Evolutionary conservation across 2,888 invertebrate species (phyloP), one percentile per base, ranked within the genome.

Genomic region (Athalia circularis): DNA sequence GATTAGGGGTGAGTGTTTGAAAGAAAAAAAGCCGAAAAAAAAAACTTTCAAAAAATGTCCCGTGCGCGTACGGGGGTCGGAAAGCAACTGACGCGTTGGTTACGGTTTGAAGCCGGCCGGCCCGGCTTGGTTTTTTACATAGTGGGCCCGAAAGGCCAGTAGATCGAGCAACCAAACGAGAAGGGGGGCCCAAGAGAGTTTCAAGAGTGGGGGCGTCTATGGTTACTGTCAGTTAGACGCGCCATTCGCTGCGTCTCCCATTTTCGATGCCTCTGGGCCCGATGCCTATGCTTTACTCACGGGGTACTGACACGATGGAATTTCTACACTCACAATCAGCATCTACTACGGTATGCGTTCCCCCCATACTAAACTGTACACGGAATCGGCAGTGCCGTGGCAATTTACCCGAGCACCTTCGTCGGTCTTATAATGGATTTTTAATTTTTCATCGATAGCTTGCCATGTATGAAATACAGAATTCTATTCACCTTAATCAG

Each of bases 261-360:
- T 75, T 75, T 75, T 75, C 72, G 57, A 59, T 45, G 47, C 59
- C 72, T 62, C n/a, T 64, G 52, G 75, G 75, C 61, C 75, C 75
- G 43, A 62, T 62, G 62, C 43, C 48, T 13, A 15, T 47, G 65
- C 9, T 75, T 64, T 75, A 59, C 64, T 61, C 59, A 74, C 78
- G 67, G 81, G 78, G 70, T 80, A 82, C 81, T 80, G 82, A 80
- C 83, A 81, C 83, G 79, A 65, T 82, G 83, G 83, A 83, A 83
- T 83, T 80, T 82, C 80, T 65, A 57, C 67, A 67, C 61, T 61
- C 61, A 62, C 62, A 70, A 61, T 75, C 75, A 29, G 75, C 75
- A 29, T 29, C 29, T 75, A 75, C 75, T 75, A 75, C 75, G 75
- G 75, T 75, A 75, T 75, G 75, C 62, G 52, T 50, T 29, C 48